Base-by-base conservation (phyloP, 1,140 invertebrate genomes). In the Bombus consobrinus region DNA sequence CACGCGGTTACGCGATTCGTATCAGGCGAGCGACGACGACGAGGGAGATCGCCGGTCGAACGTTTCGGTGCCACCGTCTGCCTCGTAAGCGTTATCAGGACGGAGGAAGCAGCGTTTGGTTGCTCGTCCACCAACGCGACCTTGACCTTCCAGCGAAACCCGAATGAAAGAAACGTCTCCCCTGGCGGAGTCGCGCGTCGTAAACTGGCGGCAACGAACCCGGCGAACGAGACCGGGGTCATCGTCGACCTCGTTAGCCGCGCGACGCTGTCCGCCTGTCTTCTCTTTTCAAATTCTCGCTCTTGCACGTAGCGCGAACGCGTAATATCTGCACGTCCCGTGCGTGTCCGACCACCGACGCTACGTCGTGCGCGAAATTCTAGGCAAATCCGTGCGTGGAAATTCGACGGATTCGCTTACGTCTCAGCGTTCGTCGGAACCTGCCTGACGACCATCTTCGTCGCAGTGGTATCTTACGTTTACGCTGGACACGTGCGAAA, bases 91-190 rank as follows among this genome's bases (percentile, higher is more conserved):
- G 64, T n/a, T 78, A 43, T 57, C n/a, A n/a, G n/a, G n/a, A n/a
- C n/a, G n/a, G n/a, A n/a, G n/a, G n/a, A n/a, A n/a, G n/a, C n/a
- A n/a, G n/a, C n/a, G n/a, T n/a, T n/a, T n/a, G n/a, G n/a, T n/a
- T n/a, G n/a, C n/a, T n/a, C n/a, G n/a, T n/a, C n/a, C n/a, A n/a
- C n/a, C n/a, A n/a, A n/a, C n/a, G n/a, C 28, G 81, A 64, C 89
- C 89, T 87, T 90, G 81, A 90, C 85, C 85, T 78, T 89, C 68
- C 81, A 18, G 18, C 41, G 37, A 43, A 39, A 34, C 43, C 28
- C 37, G 47, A 71, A 59, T 62, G 82, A 78, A 83, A 78, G 82
- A 83, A 83, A 78, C 74, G 64, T 5, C 4, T 37, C 8, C 25
- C 37, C 9, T 1, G 8, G 13, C 22, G 41, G 34, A 4, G 53